Percentiles rank a stretch among this genome's conserved stretches.
Conservation (phyloP, 2,797 vertebrate species). For the Etheostoma nigrum region DNA sequence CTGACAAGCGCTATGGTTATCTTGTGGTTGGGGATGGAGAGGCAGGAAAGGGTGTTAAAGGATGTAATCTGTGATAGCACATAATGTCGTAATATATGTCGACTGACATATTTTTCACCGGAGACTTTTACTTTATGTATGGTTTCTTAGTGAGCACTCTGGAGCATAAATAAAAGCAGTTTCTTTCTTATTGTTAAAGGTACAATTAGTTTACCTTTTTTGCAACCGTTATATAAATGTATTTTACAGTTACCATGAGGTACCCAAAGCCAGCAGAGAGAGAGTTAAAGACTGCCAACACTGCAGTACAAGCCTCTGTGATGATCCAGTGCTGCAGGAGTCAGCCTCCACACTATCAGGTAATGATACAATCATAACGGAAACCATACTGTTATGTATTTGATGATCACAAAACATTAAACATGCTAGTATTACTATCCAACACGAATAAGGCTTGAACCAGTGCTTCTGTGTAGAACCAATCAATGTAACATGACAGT, state of each 20-base stretch:
- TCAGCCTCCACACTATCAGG: constrained; percentile 62
- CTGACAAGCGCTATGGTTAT: constrained; percentile 8
- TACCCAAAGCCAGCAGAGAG: constrained; percentile 35
- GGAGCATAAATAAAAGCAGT: not conserved
- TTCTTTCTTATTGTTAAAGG: not conserved
- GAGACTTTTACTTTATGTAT: not conserved
- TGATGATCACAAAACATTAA: not conserved
- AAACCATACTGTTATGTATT: not conserved
- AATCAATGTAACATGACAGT: constrained; percentile 17
- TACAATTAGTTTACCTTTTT: not conserved
- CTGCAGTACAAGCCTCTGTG: constrained; percentile 49
- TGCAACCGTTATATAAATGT: constrained; percentile 5
- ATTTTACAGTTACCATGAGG: constrained; percentile 54
- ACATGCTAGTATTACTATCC: not conserved
- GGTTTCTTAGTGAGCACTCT: not conserved
- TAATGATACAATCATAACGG: constrained; percentile 46
- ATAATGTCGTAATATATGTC: not conserved
- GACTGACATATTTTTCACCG: not conserved
- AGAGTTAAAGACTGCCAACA: constrained; percentile 59
- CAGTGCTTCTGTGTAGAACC: not conserved
- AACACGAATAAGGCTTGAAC: not conserved
- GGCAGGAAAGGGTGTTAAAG: constrained; percentile 43
- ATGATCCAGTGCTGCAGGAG: constrained; percentile 57
- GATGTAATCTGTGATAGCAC: constrained; percentile 33
- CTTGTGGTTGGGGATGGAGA: constrained; percentile 24